Percentiles rank a stretch among this genome's conserved stretches.
These are phyloP conservation scores for Pitangus sulphuratus DNA, from an alignment of 2,797 vertebrate genomes.

Conservation along the genomic window DNA sequence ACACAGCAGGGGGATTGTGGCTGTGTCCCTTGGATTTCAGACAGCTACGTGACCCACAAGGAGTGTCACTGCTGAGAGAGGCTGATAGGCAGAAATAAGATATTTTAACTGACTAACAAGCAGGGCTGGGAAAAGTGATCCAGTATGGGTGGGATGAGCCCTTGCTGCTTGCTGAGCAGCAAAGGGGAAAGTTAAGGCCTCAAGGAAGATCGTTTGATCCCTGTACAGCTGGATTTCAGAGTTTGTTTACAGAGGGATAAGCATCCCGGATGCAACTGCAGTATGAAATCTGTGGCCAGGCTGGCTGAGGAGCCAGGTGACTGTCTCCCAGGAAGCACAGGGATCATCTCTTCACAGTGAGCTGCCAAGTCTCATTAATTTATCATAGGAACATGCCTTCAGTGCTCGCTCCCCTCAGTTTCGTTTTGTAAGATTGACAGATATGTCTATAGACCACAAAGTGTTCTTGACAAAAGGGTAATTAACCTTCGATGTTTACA, in stretches of 20 bases:
- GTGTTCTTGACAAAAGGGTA: constrained; percentile 20
- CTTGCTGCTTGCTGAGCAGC: neutral
- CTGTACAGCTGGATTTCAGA: neutral
- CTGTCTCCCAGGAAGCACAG: neutral
- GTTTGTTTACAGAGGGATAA: neutral
- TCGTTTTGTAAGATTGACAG: constrained; percentile 22
- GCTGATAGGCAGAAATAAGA: neutral
- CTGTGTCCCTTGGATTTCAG: neutral
- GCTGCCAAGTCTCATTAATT: constrained; percentile 58
- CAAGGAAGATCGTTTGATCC: neutral
- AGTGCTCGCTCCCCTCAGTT: neutral
- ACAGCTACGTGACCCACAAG: neutral
- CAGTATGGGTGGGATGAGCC: neutral
- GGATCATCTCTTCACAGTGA: constrained; percentile 4
- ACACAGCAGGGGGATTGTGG: neutral
- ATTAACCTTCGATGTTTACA: constrained; percentile 40
- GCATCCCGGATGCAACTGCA: neutral
- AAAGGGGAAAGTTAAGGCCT: neutral
- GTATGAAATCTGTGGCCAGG: neutral
- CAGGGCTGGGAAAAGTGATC: neutral
- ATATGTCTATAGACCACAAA: constrained; percentile 1
- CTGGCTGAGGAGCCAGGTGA: neutral
- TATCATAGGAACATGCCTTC: constrained; percentile 13
- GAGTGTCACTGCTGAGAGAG: neutral
- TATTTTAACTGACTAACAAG: neutral